These are phyloP conservation scores for Actinia tenebrosa DNA, from an alignment of 64 coral and sea anemone species.

Conservation along the genomic window DNA sequence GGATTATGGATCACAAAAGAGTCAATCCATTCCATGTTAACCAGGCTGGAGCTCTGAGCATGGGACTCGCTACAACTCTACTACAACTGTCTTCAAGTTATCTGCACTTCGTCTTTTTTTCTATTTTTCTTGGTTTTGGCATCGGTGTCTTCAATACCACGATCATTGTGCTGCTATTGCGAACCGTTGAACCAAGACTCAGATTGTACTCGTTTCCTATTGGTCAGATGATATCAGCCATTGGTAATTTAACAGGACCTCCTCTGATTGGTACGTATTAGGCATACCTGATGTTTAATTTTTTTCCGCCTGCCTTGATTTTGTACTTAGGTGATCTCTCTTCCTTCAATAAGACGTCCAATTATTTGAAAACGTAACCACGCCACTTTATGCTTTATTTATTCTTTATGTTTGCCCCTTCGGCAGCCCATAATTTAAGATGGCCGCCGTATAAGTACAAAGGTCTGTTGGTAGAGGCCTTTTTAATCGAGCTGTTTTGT, in stretches of 20 bases:
- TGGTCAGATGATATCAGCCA: not conserved
- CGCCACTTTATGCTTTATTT: too few relatives aligned
- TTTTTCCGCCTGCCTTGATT: too few relatives aligned
- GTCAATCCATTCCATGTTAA: slow-evolving; percentile 28
- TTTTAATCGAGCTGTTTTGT: too few relatives aligned
- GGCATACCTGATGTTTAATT: too few relatives aligned
- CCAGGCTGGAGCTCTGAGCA: slow-evolving; percentile 4
- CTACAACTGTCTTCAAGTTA: not conserved
- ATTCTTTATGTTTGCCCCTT: too few relatives aligned
- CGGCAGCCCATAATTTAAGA: too few relatives aligned
- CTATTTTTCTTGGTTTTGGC: slow-evolving; percentile 3
- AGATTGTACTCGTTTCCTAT: not conserved
- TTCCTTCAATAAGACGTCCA: too few relatives aligned
- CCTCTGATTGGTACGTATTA: slow-evolving; percentile 17
- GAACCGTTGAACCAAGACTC: slow-evolving; percentile 10
- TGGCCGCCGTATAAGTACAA: too few relatives aligned
- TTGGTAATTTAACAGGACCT: not conserved
- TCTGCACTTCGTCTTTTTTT: not conserved
- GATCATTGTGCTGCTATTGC: not conserved
- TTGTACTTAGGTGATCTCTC: too few relatives aligned
- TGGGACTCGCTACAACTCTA: not conserved
- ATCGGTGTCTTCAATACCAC: slow-evolving; percentile 13
- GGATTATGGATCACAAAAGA: not conserved
- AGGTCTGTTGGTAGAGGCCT: too few relatives aligned
- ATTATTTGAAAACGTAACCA: too few relatives aligned